Evolutionary conservation across 2,113 vertebrate species (phyloP), one percentile per base, ranked within the genome.

Genomic region (Climacteris rufus): DNA sequence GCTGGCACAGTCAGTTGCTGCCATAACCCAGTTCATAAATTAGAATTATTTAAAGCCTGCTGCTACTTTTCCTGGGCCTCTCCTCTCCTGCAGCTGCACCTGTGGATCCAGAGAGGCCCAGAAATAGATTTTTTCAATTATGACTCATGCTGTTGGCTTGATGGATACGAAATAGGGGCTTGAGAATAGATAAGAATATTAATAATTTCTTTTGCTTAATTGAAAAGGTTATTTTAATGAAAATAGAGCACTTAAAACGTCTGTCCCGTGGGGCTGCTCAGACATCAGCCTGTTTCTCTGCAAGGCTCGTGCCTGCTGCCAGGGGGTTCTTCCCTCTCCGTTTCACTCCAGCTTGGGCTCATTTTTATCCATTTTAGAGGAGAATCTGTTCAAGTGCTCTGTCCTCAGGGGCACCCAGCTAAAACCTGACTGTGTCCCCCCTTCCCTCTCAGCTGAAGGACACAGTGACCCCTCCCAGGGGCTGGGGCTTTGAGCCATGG

Each of bases 401-500:
- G 18, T 82, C 53, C 66, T 76, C 25, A 5, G 50, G 7, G 35
- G 16, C 0, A 17, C 2, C 35, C 77, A 22, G 0, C n/a, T 11
- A 12, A n/a, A 52, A 9, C 3, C 31, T 49, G 68, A 3, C 14
- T 44, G 31, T 70, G 5, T 33, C 7, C 37, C 15, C 9, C 27
- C 7, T 50, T 13, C 25, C 15, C 35, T 44, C 16, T 22, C 4
- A 42, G 39, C 30, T 33, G 44, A 16, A 53, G 42, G 40, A 18
- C 25, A 22, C 18, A 9, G 3, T 7, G 9, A 11, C 16, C 16
- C 22, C 33, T 40, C 21, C 21, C 42, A n/a, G 40, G 45, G 30
- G 39, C 27, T 7, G 3, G 3, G 30, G 17, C 3, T 6, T 28
- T 23, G 42, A 30, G 19, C 70, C 57, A 7, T 0, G 10, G 52